Conservation (phyloP, 2,888 invertebrate species). For the Anoncus sp. region DNA sequence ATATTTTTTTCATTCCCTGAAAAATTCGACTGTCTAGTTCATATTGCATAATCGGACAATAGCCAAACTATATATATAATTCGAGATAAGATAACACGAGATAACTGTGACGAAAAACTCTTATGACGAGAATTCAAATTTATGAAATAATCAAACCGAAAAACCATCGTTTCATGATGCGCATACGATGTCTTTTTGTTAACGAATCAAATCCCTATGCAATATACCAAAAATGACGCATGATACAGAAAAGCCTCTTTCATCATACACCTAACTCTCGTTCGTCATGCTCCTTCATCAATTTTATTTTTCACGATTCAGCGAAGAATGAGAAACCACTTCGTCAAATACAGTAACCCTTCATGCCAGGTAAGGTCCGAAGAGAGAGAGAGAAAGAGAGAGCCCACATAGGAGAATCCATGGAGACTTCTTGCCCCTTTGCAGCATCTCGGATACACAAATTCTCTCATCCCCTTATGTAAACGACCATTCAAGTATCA, state of each 20-base stretch:
- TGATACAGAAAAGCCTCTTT: conserved; percentile 13
- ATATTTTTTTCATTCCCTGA: not conserved
- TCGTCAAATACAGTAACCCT: conserved; percentile 37
- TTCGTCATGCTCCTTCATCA: conserved; percentile 38
- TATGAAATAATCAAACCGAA: not conserved
- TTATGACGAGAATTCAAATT: not conserved
- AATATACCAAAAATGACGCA: conserved; percentile 20
- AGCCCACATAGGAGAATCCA: conserved; percentile 3
- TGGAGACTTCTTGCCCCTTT: conserved; percentile 33
- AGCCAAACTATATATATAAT: not conserved
- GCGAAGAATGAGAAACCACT: conserved; percentile 34
- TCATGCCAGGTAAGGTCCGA: conserved; percentile 31
- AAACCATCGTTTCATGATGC: conserved; percentile 25
- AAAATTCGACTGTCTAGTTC: not conserved
- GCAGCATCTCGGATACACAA: conserved; percentile 42
- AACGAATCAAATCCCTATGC: conserved; percentile 29
- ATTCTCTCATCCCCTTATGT: conserved; percentile 75
- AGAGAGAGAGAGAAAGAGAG: not conserved
- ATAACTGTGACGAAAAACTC: not conserved
- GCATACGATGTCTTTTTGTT: not conserved
- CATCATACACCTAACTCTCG: conserved; percentile 14
- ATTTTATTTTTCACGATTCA: conserved; percentile 44
- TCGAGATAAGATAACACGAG: conserved; percentile 1
- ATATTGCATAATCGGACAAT: conserved; percentile 1
- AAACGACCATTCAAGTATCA: conserved; percentile 77